A percentile compares a stretch with the other conserved stretches of the same genome.
These are phyloP conservation scores for Lordiphosa collinella DNA, from an alignment of 1,140 invertebrate species.

Conservation along the genomic window DNA sequence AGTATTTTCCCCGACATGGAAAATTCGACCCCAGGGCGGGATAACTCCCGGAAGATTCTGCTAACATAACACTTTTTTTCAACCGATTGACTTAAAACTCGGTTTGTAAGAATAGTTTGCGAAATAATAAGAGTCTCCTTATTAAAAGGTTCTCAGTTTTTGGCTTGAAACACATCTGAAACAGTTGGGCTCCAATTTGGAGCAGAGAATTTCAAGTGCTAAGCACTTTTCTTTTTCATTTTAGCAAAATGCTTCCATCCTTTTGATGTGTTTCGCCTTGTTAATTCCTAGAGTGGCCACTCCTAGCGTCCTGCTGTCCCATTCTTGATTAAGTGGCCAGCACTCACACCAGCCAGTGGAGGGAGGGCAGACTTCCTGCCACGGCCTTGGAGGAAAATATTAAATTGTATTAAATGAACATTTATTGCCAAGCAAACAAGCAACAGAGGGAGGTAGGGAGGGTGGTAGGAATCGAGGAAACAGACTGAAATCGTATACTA, in stretches of 20 bases:
- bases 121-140: too few relatives aligned
- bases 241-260: neutral
- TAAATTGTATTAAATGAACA: slow-evolving; percentile 33
- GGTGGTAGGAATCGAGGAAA: neutral
- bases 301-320: neutral
- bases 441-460: slow-evolving; percentile 26
- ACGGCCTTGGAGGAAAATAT: slow-evolving; percentile 26
- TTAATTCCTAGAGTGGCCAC: slow-evolving; percentile 1
- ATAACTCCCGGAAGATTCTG: too few relatives aligned
- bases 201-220: too few relatives aligned
- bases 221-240: too few relatives aligned
- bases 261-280: neutral
- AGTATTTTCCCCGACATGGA: too few relatives aligned
- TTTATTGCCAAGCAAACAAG: slow-evolving; percentile 14
- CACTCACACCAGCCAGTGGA: neutral
- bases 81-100: too few relatives aligned
- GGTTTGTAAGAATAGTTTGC: too few relatives aligned
- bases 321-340: neutral
- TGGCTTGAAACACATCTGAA: too few relatives aligned
- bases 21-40: too few relatives aligned
- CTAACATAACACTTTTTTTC: too few relatives aligned
- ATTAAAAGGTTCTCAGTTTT: too few relatives aligned
- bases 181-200: too few relatives aligned
- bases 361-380: slow-evolving; percentile 1
- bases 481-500: slow-evolving; percentile 34